Evolutionary conservation across 2,888 invertebrate species (phyloP), one percentile per base, ranked within the genome.

Genomic region (Ochropleura plecta): DNA sequence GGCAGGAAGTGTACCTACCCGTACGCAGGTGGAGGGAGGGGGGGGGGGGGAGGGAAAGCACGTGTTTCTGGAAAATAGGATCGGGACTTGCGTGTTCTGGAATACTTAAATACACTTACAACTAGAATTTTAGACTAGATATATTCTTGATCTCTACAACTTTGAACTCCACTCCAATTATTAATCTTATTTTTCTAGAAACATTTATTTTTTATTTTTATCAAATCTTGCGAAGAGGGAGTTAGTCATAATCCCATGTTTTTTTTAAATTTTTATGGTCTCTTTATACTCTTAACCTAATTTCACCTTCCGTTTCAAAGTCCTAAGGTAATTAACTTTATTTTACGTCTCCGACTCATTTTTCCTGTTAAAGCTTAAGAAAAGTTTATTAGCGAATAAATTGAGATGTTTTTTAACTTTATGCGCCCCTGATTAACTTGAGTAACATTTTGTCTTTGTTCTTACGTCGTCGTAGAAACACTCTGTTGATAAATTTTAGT

Each of bases 401-500:
- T 71, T 73, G 44, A 65, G 76, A 73, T 71, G 71, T 49, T 76
- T 75, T 76, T 81, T 42, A 65, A 77, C 48, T 80, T 76, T 74
- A 77, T 74, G 67, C 46, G 48, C 67, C 74, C 67, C 73, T 79
- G 70, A 81, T 82, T 81, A 83, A 81, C 73, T 78, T 69, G 49
- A 71, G 75, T 73, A 73, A 70, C 67, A 62, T 72, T 73, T 64
- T 40, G 48, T 74, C 76, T 85, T 86, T 86, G 78, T 86, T 79
- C 77, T 81, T 60, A 70, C 49, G 59, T 73, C 49, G 59, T 73
- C 60, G 69, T 70, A 69, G 79, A 73, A 68, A 76, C 65, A 67
- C 71, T 68, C 48, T 72, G 86, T 79, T 87, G 83, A 91, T 90
- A 89, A 89, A 90, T 90, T 89, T 78, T 88, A 78, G 85, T 87